Evolutionary conservation across 2,888 invertebrate species (phyloP).

Genomic region (Nycteola revayana): DNA sequence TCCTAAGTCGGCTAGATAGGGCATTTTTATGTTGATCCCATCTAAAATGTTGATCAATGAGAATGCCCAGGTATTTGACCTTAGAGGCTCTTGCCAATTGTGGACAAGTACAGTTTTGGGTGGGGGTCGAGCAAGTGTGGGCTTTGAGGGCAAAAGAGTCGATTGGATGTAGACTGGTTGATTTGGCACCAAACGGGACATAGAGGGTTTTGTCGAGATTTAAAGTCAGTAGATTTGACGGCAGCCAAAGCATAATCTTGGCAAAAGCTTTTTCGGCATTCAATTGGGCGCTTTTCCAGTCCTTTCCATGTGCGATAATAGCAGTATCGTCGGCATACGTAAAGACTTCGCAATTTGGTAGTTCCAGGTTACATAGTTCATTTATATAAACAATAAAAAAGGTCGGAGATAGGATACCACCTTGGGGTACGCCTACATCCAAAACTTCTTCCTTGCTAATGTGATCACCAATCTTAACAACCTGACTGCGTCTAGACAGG

Average conservation of each 20-base stretch:
- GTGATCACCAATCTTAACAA: not conserved
- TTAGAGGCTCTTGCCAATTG: not conserved
- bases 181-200: not conserved
- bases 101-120: not conserved
- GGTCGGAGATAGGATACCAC: not conserved
- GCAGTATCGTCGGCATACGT: not conserved
- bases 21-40: not conserved
- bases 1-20: not conserved
- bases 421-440: not conserved
- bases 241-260: not conserved
- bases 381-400: not conserved
- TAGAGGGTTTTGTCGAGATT: not conserved
- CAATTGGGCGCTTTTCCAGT: not conserved
- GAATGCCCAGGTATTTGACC: not conserved
- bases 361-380: not conserved
- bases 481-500: not conserved
- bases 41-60: slow-evolving; percentile 4
- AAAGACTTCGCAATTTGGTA: not conserved
- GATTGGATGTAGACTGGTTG: not conserved
- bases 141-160: not conserved
- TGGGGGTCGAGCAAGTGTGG: not conserved
- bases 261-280: not conserved
- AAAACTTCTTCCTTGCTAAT: not conserved
- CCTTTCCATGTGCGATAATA: not conserved
- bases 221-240: not conserved